A percentile compares a stretch with the other conserved stretches of the same genome.
These are phyloP conservation scores for Lepidothrix coronata DNA, from an alignment of 2,113 vertebrate genomes.

Conservation along the genomic window DNA sequence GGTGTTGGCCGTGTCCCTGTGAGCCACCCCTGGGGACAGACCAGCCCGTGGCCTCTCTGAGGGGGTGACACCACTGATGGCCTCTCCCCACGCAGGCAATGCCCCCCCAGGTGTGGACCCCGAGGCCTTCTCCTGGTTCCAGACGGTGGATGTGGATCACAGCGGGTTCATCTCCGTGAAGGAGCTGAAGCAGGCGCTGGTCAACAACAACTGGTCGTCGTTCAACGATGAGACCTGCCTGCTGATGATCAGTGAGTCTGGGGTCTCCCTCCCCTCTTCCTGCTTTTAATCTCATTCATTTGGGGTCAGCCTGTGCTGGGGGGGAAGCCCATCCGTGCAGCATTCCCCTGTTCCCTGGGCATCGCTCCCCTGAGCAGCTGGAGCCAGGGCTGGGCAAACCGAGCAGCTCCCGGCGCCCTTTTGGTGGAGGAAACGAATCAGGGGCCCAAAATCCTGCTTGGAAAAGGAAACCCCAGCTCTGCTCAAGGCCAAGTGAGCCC, in stretches of 20 bases:
- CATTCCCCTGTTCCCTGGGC: background rate
- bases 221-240: conserved; percentile 94
- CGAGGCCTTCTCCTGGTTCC: conserved; percentile 93
- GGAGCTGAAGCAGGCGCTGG: conserved; percentile 91
- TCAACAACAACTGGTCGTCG: conserved; percentile 92
- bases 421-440: fast-evolving
- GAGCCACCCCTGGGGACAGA: background rate
- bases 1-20: background rate
- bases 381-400: background rate
- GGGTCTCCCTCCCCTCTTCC: background rate
- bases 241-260: conserved; percentile 94
- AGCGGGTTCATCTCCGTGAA: conserved; percentile 89
- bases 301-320: background rate
- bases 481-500: fast-evolving
- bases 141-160: conserved; percentile 83
- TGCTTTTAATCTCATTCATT: fast-evolving
- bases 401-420: fast-evolving
- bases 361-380: fast-evolving
- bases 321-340: background rate
- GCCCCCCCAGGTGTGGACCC: conserved; percentile 83
- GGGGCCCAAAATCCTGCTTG: background rate
- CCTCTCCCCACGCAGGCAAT: conserved; percentile 66
- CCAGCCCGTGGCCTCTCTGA: fast-evolving
- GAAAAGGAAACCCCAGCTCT: background rate
- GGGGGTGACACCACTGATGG: background rate